Evolutionary conservation across 2,888 invertebrate genomes (phyloP).

Genomic region (Tipula vernalis): DNA sequence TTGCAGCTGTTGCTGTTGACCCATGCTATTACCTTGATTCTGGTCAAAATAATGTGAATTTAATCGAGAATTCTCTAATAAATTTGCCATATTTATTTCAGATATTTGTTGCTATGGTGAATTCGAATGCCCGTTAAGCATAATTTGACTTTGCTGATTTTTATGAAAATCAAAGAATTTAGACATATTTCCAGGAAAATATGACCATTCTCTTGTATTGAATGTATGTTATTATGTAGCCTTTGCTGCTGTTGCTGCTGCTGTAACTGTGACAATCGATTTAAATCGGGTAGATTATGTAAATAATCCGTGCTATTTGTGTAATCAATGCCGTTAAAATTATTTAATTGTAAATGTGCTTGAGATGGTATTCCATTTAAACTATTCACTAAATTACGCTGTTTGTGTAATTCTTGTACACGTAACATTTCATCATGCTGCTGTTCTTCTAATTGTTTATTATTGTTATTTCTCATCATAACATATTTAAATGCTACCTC

Average conservation of each 20-base stretch:
- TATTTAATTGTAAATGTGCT: conserved; percentile 15
- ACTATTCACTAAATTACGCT: conserved; percentile 28
- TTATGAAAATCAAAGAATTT: conserved; percentile 37
- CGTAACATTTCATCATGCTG: conserved; percentile 33
- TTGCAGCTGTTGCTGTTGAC: conserved; percentile 23
- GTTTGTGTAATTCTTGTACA: conserved; percentile 33
- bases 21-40: conserved; percentile 18
- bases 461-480: conserved; percentile 28
- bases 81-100: conserved; percentile 26
- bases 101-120: conserved; percentile 16
- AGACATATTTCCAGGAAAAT: conserved; percentile 33
- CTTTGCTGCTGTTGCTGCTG: conserved; percentile 20
- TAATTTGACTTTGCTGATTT: conserved; percentile 35
- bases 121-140: conserved; percentile 25
- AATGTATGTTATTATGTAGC: conserved; percentile 23
- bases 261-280: conserved; percentile 23
- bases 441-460: conserved; percentile 29
- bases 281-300: conserved; percentile 23
- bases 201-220: conserved; percentile 19
- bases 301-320: conserved; percentile 22
- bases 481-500: conserved; percentile 54
- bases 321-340: conserved; percentile 7
- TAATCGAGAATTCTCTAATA: conserved; percentile 28
- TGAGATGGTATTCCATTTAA: conserved; percentile 24
- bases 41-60: conserved; percentile 30